These are phyloP conservation scores for Trachelus iudaicus DNA, from an alignment of 2,888 invertebrate species.

Conservation along the genomic window DNA sequence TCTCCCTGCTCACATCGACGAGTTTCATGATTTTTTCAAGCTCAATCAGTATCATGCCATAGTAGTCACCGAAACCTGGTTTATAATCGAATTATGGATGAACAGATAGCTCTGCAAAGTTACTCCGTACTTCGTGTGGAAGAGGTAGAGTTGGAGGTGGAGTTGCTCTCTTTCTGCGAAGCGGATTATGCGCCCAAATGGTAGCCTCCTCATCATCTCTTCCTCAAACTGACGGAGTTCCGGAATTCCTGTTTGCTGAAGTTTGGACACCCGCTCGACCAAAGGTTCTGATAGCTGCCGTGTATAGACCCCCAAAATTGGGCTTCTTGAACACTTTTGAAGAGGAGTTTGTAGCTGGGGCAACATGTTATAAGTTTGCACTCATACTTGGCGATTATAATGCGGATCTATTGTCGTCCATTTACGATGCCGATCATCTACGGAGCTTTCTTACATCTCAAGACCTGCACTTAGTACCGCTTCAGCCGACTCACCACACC, in stretches of 20 bases:
- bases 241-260: constrained; percentile 8
- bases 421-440: neutral
- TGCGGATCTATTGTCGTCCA: neutral
- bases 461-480: constrained; percentile 1
- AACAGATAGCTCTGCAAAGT: neutral
- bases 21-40: constrained; percentile 7
- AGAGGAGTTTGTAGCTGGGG: neutral
- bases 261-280: neutral
- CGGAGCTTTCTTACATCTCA: neutral
- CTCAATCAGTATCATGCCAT: constrained; percentile 1
- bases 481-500: constrained; percentile 6
- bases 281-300: constrained; percentile 1
- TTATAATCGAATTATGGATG: neutral
- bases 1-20: neutral
- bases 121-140: neutral
- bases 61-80: constrained; percentile 4
- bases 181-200: neutral
- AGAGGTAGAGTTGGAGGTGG: constrained; percentile 3
- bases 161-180: neutral
- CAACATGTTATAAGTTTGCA: neutral
- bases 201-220: neutral
- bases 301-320: constrained; percentile 9
- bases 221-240: neutral
- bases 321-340: neutral
- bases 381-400: neutral